Percentiles rank a stretch among this genome's conserved stretches.
Conservation (phyloP, 2,113 vertebrate species). For the Orcinus orca region DNA sequence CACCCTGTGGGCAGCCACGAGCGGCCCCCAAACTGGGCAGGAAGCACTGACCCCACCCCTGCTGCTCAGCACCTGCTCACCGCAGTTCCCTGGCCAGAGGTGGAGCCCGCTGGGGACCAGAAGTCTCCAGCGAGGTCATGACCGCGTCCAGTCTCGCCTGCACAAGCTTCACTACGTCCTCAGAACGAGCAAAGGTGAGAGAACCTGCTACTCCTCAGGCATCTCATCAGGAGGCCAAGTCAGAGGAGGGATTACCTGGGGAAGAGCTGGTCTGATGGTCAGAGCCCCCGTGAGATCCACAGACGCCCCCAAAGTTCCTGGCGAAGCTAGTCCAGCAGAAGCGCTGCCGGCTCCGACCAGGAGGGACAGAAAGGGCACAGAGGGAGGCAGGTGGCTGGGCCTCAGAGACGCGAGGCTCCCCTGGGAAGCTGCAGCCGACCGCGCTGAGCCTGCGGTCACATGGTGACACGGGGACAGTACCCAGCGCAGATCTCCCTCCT, state of each 20-base stretch:
- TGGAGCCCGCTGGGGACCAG: accelerated
- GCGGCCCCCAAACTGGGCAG: accelerated
- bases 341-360: accelerated
- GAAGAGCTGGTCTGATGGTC: too few species aligned
- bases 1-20: accelerated
- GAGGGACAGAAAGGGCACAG: not conserved
- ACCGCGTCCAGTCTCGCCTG: accelerated
- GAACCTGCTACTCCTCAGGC: not conserved
- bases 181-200: not conserved
- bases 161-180: accelerated
- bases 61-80: not conserved
- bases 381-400: accelerated
- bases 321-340: not conserved
- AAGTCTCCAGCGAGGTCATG: accelerated
- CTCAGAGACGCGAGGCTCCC: accelerated
- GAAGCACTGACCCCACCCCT: accelerated
- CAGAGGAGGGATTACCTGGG: too few species aligned
- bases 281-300: accelerated
- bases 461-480: accelerated
- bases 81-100: not conserved
- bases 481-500: not conserved
- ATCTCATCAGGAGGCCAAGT: accelerated
- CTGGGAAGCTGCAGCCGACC: accelerated
- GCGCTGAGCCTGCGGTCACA: accelerated
- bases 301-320: accelerated